phyloP scores from a whole-genome alignment of 2,888 invertebrate genomes.

The Linnaemya tessellans region DNA sequence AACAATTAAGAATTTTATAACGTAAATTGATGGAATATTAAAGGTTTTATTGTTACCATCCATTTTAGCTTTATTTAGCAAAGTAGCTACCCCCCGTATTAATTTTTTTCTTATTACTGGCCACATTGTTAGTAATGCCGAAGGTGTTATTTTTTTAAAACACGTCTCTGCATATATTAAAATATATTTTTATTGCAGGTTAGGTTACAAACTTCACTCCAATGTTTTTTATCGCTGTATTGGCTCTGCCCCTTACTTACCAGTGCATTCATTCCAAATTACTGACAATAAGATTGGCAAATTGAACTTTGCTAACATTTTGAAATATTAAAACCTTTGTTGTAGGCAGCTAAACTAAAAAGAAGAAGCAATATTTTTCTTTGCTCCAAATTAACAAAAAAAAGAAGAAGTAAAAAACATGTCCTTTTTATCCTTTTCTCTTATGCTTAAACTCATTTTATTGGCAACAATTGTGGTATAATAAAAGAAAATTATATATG shows the following conservation, averaged over 20 bases:
- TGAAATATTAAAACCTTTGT: slow-evolving; percentile 61
- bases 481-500: slow-evolving; percentile 61
- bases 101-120: background rate
- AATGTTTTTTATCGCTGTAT: background rate
- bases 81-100: background rate
- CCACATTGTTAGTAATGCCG: background rate
- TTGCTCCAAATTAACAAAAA: slow-evolving; percentile 1
- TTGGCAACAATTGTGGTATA: slow-evolving; percentile 69
- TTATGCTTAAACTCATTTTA: slow-evolving; percentile 66
- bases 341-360: slow-evolving; percentile 43
- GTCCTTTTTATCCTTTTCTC: slow-evolving; percentile 20
- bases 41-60: no score
- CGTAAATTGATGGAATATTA: no score
- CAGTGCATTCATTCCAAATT: slow-evolving; percentile 14
- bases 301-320: slow-evolving; percentile 60
- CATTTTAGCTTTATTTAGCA: no score
- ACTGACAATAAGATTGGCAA: slow-evolving; percentile 55
- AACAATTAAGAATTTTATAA: no score
- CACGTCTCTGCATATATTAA: slow-evolving; percentile 3
- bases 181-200: slow-evolving; percentile 22
- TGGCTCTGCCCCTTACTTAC: slow-evolving; percentile 5
- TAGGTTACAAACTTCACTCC: slow-evolving; percentile 19
- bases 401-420: background rate
- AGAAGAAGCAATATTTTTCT: slow-evolving; percentile 6
- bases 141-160: background rate